Conservation (phyloP, 1,140 invertebrate genomes). For the Eriocheir sinensis region DNA sequence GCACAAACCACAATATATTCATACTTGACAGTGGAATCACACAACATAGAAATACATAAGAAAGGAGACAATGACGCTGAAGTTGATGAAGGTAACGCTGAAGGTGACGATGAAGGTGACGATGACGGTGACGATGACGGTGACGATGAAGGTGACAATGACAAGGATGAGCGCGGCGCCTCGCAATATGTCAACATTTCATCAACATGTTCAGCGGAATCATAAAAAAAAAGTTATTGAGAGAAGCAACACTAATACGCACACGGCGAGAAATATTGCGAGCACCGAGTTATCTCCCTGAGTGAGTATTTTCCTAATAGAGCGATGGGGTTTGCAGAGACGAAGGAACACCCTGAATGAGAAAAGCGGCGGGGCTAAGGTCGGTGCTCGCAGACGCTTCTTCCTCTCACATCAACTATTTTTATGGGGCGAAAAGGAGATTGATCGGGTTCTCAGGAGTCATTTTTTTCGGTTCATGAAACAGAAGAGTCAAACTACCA, state of each 20-base stretch:
- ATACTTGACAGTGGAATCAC: too few relatives aligned
- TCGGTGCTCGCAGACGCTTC: too few relatives aligned
- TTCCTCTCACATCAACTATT: too few relatives aligned
- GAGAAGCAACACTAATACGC: not conserved
- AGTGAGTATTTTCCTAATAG: constrained; percentile 47
- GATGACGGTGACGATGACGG: not conserved
- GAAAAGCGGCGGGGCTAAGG: not conserved
- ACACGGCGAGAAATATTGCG: not conserved
- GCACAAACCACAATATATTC: too few relatives aligned
- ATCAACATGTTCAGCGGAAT: not conserved
- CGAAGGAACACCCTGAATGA: constrained; percentile 29
- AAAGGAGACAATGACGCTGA: too few relatives aligned
- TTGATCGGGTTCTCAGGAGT: too few relatives aligned
- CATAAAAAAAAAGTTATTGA: not conserved
- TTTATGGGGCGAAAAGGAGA: too few relatives aligned
- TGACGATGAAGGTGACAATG: not conserved
- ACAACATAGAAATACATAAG: too few relatives aligned
- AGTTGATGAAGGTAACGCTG: not conserved
- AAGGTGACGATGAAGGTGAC: not conserved
- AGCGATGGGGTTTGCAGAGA: constrained; percentile 31
- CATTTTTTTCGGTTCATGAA: too few relatives aligned
- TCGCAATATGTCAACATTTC: not conserved
- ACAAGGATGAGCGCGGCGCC: too few relatives aligned
- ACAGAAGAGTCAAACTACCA: too few relatives aligned
- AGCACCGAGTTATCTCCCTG: not conserved